Evolutionary conservation across 2,797 vertebrate species (phyloP).

Genomic region (Hephaestus fuliginosus): DNA sequence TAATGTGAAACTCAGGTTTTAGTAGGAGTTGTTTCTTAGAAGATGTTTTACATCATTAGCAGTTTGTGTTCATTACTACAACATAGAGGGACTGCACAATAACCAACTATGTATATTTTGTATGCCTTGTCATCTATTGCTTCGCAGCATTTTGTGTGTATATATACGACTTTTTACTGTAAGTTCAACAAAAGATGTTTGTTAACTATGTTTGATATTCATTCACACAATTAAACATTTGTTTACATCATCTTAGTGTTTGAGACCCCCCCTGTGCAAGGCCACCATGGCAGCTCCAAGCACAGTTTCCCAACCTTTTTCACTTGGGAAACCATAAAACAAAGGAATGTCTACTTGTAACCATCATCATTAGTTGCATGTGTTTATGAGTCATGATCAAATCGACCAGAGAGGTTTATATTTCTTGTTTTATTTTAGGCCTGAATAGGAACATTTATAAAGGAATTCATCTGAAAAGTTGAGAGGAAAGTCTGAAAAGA

Average conservation of each 20-base stretch:
- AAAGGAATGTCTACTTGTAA: background rate
- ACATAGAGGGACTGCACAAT: slow-evolving; percentile 68
- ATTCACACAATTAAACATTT: slow-evolving; percentile 80
- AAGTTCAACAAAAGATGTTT: slow-evolving; percentile 66
- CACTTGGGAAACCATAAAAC: background rate
- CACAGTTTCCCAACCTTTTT: background rate
- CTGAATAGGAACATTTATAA: background rate
- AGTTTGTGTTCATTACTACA: slow-evolving; percentile 61
- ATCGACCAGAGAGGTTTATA: background rate
- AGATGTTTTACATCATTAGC: slow-evolving; percentile 65
- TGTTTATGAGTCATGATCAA: background rate
- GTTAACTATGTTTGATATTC: slow-evolving; percentile 81
- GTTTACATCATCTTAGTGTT: slow-evolving; percentile 61
- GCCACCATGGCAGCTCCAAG: background rate
- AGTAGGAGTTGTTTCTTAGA: slow-evolving; percentile 78
- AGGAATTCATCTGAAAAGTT: background rate
- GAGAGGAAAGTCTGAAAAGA: background rate
- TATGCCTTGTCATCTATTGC: slow-evolving; percentile 69
- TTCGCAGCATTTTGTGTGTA: slow-evolving; percentile 66
- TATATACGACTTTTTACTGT: slow-evolving; percentile 77
- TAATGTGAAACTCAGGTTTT: slow-evolving; percentile 91
- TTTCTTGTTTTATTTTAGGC: background rate
- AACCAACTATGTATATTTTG: slow-evolving; percentile 70
- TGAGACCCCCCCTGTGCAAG: slow-evolving; percentile 4
- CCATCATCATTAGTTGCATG: background rate